These are phyloP conservation scores for Sebastes minor DNA, from an alignment of 2,797 vertebrate species.

Conservation along the genomic window DNA sequence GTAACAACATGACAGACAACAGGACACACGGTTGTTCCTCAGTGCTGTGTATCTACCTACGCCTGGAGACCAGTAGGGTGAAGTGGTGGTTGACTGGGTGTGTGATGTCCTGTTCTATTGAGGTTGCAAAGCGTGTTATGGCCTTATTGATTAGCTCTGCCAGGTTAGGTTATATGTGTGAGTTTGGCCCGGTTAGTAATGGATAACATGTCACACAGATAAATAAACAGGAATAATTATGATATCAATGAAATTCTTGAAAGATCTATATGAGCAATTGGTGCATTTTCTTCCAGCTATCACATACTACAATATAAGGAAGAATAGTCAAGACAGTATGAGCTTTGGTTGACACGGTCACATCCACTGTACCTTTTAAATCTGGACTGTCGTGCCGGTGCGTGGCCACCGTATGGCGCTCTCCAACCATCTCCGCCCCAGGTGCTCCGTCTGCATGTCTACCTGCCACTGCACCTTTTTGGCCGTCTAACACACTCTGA, in stretches of 20 bases:
- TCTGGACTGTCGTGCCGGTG: constrained; percentile 56
- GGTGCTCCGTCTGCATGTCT: constrained; percentile 33
- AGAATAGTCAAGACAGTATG: not conserved
- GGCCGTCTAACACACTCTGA: constrained; percentile 62
- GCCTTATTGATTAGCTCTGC: not conserved
- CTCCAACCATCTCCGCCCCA: constrained; percentile 49
- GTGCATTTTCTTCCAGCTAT: not conserved
- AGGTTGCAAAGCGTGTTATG: no score
- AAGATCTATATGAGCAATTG: not conserved
- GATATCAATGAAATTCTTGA: not conserved
- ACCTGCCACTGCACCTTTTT: constrained; percentile 39
- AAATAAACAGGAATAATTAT: not conserved
- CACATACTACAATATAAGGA: not conserved
- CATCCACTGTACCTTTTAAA: constrained; percentile 75
- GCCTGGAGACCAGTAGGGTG: not conserved
- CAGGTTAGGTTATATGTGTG: not conserved
- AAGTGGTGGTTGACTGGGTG: not conserved
- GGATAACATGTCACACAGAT: not conserved
- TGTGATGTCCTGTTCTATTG: not conserved
- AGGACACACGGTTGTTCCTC: no score
- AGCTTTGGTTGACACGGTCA: not conserved
- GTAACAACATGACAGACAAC: no score
- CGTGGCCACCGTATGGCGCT: constrained; percentile 77
- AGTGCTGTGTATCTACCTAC: not conserved
- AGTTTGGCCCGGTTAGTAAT: no score